A percentile compares a stretch with the other conserved stretches of the same genome.
Evolutionary conservation across 2,888 invertebrate species (phyloP).

Genomic region (Cerastis rubricosa): DNA sequence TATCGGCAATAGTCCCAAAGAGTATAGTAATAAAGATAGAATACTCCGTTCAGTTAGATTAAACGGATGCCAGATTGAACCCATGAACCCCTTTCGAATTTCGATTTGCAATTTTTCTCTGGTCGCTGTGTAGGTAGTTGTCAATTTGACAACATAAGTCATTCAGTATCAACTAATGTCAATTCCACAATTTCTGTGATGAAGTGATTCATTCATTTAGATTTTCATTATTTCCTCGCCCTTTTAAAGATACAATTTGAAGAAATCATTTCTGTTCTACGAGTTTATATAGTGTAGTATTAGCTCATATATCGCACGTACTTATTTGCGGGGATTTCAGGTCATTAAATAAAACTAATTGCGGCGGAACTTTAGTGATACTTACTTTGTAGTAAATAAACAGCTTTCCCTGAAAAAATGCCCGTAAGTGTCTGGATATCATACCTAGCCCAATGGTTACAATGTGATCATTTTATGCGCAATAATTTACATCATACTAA

Average conservation of each 20-base stretch:
- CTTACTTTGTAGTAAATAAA: conserved; percentile 7
- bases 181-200: conserved; percentile 10
- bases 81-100: too few relatives aligned
- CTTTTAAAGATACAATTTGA: background rate
- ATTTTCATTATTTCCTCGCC: conserved; percentile 34
- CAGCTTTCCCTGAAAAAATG: conserved; percentile 36
- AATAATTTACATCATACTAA: background rate
- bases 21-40: too few relatives aligned
- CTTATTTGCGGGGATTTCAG: background rate
- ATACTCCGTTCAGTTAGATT: too few relatives aligned
- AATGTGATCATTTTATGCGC: background rate
- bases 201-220: conserved; percentile 45
- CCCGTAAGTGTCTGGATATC: conserved; percentile 35
- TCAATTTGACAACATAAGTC: too few relatives aligned
- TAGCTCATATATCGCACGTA: background rate
- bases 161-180: conserved; percentile 1
- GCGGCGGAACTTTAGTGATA: conserved; percentile 14
- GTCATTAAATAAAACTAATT: background rate
- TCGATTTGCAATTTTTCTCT: too few relatives aligned
- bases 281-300: background rate
- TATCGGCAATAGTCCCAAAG: too few relatives aligned
- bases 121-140: too few relatives aligned
- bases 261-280: background rate
- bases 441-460: background rate
- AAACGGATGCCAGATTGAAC: too few relatives aligned